Percentiles rank a stretch among this genome's conserved stretches.
These are phyloP conservation scores for Nothobranchius furzeri DNA, from an alignment of 2,113 vertebrate genomes.

Conservation along the genomic window DNA sequence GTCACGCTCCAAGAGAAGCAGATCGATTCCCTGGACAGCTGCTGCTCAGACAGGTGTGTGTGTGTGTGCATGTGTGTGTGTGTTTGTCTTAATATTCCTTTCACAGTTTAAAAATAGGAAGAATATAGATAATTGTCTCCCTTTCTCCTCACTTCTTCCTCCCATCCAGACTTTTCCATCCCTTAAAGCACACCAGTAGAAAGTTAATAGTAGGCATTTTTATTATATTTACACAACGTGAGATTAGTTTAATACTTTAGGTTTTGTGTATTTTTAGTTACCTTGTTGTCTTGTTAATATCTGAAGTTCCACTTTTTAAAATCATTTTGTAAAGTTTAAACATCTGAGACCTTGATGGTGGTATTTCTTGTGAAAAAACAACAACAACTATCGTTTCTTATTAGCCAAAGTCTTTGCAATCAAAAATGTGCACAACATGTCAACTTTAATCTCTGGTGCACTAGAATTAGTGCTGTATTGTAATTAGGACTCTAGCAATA, in stretches of 20 bases:
- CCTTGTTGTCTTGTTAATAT: no score
- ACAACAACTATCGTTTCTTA: no score
- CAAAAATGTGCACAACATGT: no score
- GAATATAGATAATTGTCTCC: conserved; percentile 37
- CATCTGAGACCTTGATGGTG: no score
- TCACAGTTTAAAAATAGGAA: conserved; percentile 55
- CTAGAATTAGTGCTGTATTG: no score
- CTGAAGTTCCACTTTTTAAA: no score
- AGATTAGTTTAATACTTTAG: no score
- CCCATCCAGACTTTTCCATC: conserved; percentile 2
- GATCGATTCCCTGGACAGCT: conserved; percentile 74
- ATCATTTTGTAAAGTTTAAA: no score
- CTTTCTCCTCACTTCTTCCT: conserved; percentile 5
- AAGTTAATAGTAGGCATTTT: background rate
- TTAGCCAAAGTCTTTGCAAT: no score
- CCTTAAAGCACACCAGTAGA: background rate
- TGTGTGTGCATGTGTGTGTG: conserved; percentile 49
- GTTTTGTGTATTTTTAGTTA: no score
- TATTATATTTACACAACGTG: background rate
- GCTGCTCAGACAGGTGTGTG: conserved; percentile 71
- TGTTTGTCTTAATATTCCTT: conserved; percentile 43
- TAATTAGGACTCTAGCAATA: background rate
- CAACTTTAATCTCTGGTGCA: no score
- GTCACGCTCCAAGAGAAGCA: conserved; percentile 49
- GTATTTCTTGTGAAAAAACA: no score